Percentiles rank a stretch among this genome's conserved stretches.
Evolutionary conservation across 2,888 invertebrate genomes (phyloP).

Genomic region (Strigamia maritima): DNA sequence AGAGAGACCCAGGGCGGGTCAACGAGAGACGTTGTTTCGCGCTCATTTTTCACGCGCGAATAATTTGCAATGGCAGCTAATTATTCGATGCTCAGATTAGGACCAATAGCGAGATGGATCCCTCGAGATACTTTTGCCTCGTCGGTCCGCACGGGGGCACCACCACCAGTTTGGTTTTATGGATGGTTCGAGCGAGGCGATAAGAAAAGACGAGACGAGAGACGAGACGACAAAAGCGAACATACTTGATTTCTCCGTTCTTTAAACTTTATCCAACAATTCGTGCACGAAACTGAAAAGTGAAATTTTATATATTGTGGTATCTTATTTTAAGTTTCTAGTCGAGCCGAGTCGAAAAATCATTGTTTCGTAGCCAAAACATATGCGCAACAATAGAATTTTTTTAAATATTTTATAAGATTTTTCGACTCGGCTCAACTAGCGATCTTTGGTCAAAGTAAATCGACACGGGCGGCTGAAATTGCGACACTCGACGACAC

Average conservation of each 20-base stretch:
- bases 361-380: no score
- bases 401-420: no score
- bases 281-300: no score
- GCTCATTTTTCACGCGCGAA: constrained; percentile 17
- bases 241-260: no score
- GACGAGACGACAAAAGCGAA: neutral
- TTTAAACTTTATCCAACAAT: no score
- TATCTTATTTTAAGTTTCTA: no score
- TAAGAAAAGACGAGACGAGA: neutral
- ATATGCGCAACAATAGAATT: no score
- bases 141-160: constrained; percentile 22
- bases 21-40: constrained; percentile 9
- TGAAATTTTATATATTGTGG: no score
- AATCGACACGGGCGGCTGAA: neutral
- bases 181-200: neutral
- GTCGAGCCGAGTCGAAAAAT: no score
- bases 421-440: no score
- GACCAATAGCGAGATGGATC: constrained; percentile 25
- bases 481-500: constrained; percentile 1
- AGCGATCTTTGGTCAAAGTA: constrained; percentile 6
- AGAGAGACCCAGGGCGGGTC: neutral
- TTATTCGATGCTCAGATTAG: constrained; percentile 32
- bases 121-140: constrained; percentile 10
- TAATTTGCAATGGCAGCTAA: constrained; percentile 32
- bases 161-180: constrained; percentile 6